Conservation (phyloP, 2,888 invertebrate species). For the Stenodema calcarata region DNA sequence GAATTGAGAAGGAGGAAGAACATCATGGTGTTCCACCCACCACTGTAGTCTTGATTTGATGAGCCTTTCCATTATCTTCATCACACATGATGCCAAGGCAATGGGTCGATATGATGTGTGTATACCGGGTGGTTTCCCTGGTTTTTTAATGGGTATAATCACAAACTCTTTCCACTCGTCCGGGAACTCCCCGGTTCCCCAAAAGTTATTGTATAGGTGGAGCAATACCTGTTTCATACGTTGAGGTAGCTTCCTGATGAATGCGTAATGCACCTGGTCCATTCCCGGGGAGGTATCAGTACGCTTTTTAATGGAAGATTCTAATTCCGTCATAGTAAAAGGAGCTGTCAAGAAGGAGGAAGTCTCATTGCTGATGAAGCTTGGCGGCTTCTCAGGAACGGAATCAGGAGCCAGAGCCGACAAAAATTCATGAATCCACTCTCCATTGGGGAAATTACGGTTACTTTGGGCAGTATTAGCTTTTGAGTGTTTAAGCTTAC, state of each 20-base stretch:
- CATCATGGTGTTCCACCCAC: constrained; percentile 48
- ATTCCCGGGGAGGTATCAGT: constrained; percentile 40
- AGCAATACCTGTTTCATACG: not conserved
- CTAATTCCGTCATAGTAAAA: constrained; percentile 12
- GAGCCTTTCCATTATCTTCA: constrained; percentile 49
- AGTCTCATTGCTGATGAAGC: not conserved
- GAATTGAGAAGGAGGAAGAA: constrained; percentile 37
- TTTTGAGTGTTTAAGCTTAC: not conserved
- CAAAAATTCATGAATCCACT: not conserved
- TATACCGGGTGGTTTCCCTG: constrained; percentile 29
- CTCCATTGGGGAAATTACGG: not conserved
- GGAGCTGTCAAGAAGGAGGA: too few species aligned
- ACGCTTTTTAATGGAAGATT: not conserved
- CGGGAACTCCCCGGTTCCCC: not conserved
- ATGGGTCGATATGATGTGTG: constrained; percentile 50
- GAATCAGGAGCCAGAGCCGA: not conserved
- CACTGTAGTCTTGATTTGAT: constrained; percentile 24
- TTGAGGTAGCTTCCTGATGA: constrained; percentile 31
- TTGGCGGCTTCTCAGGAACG: not conserved
- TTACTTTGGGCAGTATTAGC: not conserved
- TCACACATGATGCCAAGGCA: constrained; percentile 39
- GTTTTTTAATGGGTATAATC: constrained; percentile 44
- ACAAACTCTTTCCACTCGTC: constrained; percentile 28
- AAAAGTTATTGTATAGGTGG: not conserved
- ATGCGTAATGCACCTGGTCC: constrained; percentile 43